These are phyloP conservation scores for Harmothoe impar DNA, from an alignment of 2,888 invertebrate species.

Conservation along the genomic window DNA sequence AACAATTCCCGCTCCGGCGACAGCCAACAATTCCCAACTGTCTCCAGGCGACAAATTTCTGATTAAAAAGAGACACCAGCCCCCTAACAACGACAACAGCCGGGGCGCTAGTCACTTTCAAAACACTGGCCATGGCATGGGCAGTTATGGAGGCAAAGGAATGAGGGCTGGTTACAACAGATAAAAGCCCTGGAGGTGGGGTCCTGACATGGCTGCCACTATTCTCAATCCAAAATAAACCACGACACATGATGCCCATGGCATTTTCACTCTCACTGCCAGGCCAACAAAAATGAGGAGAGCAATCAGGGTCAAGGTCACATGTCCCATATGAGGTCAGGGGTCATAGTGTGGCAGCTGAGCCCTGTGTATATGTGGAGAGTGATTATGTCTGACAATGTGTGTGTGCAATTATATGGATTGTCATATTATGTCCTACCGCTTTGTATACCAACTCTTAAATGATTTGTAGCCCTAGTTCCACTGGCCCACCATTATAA, in stretches of 20 bases:
- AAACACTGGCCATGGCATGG: not conserved
- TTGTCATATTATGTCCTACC: too few species aligned
- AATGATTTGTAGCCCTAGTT: too few species aligned
- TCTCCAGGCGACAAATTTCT: conserved; percentile 26
- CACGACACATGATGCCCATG: not conserved
- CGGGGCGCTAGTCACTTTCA: not conserved
- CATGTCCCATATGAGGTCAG: not conserved
- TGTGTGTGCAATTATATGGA: too few species aligned
- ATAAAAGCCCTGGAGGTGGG: not conserved
- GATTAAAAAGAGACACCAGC: conserved; percentile 15
- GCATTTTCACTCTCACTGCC: not conserved
- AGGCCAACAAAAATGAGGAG: not conserved
- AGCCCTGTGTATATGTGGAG: not conserved
- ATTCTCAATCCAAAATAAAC: not conserved
- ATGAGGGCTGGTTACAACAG: not conserved
- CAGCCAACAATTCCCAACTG: conserved; percentile 29
- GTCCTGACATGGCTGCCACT: not conserved
- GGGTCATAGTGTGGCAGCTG: conserved; percentile 1
- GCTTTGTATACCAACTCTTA: too few species aligned
- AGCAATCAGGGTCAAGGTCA: not conserved
- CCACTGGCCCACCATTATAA: too few species aligned
- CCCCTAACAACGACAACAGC: not conserved
- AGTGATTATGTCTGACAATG: too few species aligned
- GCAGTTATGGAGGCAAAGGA: not conserved
- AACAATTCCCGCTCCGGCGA: conserved; percentile 2